These are phyloP conservation scores for Drosophila lowei DNA, from an alignment of 1,140 invertebrate species.

Conservation along the genomic window DNA sequence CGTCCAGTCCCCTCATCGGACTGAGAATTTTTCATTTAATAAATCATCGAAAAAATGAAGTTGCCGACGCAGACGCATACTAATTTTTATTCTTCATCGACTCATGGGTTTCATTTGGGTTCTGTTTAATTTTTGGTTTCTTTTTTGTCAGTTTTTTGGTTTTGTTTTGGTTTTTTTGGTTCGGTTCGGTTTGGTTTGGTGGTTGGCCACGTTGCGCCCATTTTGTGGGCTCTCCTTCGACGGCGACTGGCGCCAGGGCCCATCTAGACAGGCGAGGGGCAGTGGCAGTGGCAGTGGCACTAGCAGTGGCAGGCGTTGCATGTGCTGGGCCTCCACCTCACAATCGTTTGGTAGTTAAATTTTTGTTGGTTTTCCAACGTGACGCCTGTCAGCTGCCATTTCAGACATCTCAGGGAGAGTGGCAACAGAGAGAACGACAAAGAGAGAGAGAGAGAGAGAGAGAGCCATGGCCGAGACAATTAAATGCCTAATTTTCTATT, in stretches of 20 bases:
- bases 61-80: conserved; percentile 75
- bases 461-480: conserved; percentile 66
- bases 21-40: conserved; percentile 68
- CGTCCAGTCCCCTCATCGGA: background rate
- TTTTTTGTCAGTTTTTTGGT: conserved; percentile 6
- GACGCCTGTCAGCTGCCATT: conserved; percentile 75
- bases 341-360: conserved; percentile 65
- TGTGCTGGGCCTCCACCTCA: conserved; percentile 53
- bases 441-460: conserved; percentile 13
- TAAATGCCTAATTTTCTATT: conserved; percentile 78
- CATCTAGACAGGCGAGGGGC: no score
- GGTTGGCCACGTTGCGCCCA: conserved; percentile 75
- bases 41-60: conserved; percentile 80
- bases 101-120: conserved; percentile 9
- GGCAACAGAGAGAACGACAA: background rate
- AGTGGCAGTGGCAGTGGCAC: conserved; percentile 28
- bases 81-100: conserved; percentile 52
- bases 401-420: conserved; percentile 2
- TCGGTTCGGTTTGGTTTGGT: conserved; percentile 27
- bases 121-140: conserved; percentile 12
- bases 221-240: conserved; percentile 48
- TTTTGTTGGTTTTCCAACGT: conserved; percentile 77
- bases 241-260: conserved; percentile 22
- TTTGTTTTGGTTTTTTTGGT: background rate
- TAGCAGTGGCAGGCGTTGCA: conserved; percentile 63